Percentiles rank a stretch among this genome's conserved stretches.
Conservation (phyloP, 2,888 invertebrate species). For the Thereva nobilitata region DNA sequence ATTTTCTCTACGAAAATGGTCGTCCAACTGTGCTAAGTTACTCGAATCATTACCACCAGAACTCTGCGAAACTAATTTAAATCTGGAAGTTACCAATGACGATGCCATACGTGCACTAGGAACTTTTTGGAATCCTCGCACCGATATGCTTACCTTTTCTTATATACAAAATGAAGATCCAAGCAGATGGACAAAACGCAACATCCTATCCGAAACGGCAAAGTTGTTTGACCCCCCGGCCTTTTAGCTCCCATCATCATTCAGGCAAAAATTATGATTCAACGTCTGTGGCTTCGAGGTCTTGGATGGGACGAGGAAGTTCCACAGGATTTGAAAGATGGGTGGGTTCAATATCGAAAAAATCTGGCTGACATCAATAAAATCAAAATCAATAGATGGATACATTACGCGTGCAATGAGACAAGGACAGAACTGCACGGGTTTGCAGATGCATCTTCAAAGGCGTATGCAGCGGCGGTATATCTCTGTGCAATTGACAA, state of each 20-base stretch:
- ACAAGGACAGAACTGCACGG: constrained; percentile 13
- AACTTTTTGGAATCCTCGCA: background rate
- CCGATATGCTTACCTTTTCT: background rate
- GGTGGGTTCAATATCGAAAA: background rate
- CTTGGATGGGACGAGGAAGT: constrained; percentile 5
- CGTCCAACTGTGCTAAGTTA: constrained; percentile 9
- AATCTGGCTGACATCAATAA: background rate
- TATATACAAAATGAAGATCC: background rate
- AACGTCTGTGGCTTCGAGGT: background rate
- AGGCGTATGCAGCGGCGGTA: constrained; percentile 13
- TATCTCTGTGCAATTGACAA: background rate
- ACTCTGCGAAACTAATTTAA: background rate
- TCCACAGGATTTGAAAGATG: background rate
- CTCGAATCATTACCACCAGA: background rate
- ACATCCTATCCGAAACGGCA: background rate
- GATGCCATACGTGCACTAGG: constrained; percentile 12
- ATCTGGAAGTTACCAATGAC: no score
- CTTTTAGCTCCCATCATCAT: background rate
- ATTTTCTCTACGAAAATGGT: background rate
- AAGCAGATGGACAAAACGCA: constrained; percentile 7
- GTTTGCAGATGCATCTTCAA: constrained; percentile 18
- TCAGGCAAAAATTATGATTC: background rate
- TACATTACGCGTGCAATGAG: background rate
- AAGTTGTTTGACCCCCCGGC: constrained; percentile 19
- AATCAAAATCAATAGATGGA: constrained; percentile 3